Evolutionary conservation across 2,888 invertebrate species (phyloP).

Genomic region (Meloe dianella): DNA sequence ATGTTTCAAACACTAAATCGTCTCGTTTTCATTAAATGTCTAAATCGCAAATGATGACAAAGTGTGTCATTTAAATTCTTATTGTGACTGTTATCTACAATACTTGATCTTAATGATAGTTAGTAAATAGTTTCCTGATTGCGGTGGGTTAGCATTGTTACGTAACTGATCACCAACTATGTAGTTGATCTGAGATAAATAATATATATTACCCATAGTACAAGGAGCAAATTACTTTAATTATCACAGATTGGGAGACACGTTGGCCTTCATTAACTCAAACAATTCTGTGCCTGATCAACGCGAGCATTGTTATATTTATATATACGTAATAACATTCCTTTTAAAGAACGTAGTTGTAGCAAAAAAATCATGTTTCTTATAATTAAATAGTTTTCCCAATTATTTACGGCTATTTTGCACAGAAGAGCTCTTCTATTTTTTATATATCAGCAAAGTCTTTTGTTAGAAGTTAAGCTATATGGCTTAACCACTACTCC

Average conservation of each 20-base stretch:
- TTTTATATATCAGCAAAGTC: neutral
- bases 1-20: neutral
- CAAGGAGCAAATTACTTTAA: constrained; percentile 49
- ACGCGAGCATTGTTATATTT: neutral
- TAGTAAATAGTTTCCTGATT: constrained; percentile 54
- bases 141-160: constrained; percentile 41
- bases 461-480: neutral
- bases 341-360: too few species aligned
- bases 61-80: constrained; percentile 50
- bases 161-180: constrained; percentile 35
- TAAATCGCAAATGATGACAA: constrained; percentile 40
- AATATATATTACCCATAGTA: constrained; percentile 45
- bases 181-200: constrained; percentile 51
- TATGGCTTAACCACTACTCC: neutral
- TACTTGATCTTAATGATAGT: constrained; percentile 57
- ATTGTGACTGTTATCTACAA: constrained; percentile 52
- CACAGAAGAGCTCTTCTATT: too few species aligned
- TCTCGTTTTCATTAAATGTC: constrained; percentile 21
- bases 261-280: constrained; percentile 8
- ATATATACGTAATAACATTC: too few species aligned
- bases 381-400: too few species aligned
- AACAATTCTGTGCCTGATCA: too few species aligned
- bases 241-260: constrained; percentile 29
- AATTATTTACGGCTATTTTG: too few species aligned
- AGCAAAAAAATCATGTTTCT: too few species aligned